Evolutionary conservation across 2,113 vertebrate genomes (phyloP), one percentile per base, ranked within the genome.

Genomic region (Collichthys lucidus): DNA sequence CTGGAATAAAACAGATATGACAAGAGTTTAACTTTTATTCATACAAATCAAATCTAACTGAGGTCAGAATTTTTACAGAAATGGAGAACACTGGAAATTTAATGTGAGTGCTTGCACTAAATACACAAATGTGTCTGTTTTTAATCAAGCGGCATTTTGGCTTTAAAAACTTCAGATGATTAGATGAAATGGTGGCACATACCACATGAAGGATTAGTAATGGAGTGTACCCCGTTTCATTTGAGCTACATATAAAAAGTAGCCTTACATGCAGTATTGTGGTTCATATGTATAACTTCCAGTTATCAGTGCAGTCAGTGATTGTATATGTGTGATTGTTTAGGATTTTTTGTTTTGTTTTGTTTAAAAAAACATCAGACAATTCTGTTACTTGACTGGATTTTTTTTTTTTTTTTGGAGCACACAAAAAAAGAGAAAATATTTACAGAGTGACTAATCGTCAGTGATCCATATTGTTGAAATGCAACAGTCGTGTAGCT

Each of bases 391-490:
- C 20, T 49, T 71, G 69, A 75, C 35, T 40, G 57, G 77, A 46
- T 44, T 44, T 75, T 84, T 62, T 92, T 91, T 44, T 44, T 75
- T 84, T 62, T 92, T 91, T 89, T 84, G 73, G 50, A 72, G 24
- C 61, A 31, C 72, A 76, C 62, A 52, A 22, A 79, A 52, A 22
- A 79, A 52, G 12, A 66, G 53, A 73, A 52, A 74, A 11, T 83
- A 63, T 72, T 75, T 66, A 52, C 84, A 22, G 69, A 42, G 79
- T 86, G 72, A 82, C 76, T 81, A 78, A 81, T 65, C 66, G 70
- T 92, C 65, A 44, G 47, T 88, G 80, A 84, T 91, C 31, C 52
- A 11, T 89, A 77, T 90, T 82, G 88, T 92, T 66, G 29, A 88
- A 82, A 77, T 80, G 53, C 71, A 88, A 63, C 74, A 65, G 82